Evolutionary conservation across 1,140 invertebrate genomes (phyloP), one percentile per base, ranked within the genome.

Genomic region (Andrena cerasifolii): DNA sequence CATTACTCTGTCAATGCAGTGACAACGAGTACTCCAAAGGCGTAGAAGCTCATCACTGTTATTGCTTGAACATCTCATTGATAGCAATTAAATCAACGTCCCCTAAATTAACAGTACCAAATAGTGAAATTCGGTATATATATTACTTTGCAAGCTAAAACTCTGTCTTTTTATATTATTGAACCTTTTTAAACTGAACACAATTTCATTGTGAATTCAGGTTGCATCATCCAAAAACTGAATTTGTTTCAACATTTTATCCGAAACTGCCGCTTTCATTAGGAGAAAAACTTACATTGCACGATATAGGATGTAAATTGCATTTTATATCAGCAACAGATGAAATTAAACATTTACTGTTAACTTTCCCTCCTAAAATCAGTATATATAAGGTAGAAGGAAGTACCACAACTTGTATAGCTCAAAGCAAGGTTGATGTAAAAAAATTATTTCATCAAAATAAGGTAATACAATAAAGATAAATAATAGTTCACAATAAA

Each of bases 191-290:
- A 14, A 43, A 18, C 26, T 56, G 59, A 63, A 26, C 26, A 58
- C 47, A 26, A 40, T 67, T 2, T 53, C 26, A 70, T 53, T 72
- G 24, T 78, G 14, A 54, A 36, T 70, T 31, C 78, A 92, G 92
- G 66, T 93, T 92, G 79, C 90, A 91, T 80, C 92, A 94, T 85
- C 92, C 92, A n/a, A 92, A 91, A 79, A 88, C 89, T 59, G 89
- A 92, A 58, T 84, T 90, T 40, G 84, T 84, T 33, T 88, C 89
- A 10, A 79, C 81, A n/a, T 28, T 86, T 75, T 63, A 82, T 81
- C 83, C 84, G 6, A 85, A 82, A 71, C 72, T 89, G 21, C 68
- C 86, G 70, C 53, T 87, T 66, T 72, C 73, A 45, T 54, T 85
- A n/a, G 87, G 86, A 6, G 85, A 90, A 79, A 89, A 85, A 79